Evolutionary conservation across 2,888 invertebrate species (phyloP), one percentile per base, ranked within the genome.

Genomic region (Abscondita cerata): DNA sequence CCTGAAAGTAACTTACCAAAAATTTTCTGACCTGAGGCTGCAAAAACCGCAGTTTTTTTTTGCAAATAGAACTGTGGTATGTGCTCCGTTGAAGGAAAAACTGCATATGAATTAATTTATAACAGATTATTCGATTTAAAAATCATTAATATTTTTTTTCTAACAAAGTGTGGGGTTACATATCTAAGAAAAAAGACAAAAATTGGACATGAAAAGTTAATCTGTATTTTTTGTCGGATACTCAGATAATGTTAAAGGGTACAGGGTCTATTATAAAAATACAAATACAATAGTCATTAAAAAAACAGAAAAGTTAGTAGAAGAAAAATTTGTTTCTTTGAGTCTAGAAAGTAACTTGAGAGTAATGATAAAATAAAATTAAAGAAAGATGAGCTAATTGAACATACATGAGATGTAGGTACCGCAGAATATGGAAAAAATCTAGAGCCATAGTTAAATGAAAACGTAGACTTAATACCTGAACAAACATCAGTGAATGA

Each of bases 21-120:
- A n/a, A 64, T 52, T 13, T 68, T 69, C 53, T 75, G 76, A 77
- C 76, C 76, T n/a, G 76, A 79, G 62, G 77, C 75, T 2, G 62
- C 68, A 16, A 70, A 72, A 54, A 60, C 68, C 15, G 68, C 68
- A 16, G 65, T 64, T 6, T 67, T 55, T 48, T 48, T 64, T 0
- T 47, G n/a, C 68, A 8, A 71, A 72, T 51, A 52, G 66, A 46
- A 65, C 66, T 18, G 72, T 2, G 4, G 66, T 33, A 62, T 40
- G 13, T 66, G 66, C 52, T 48, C 55, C 2, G 20, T 47, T 2
- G 52, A 53, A 33, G 46, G 54, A 11, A 68, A 65, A 59, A 77
- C 76, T 1, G 75, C 79, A 0, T 70, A 73, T 58, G 78, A 80
- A 64, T 13, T 72, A 2, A 80, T 78, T 77, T 63, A 70, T 41